A percentile compares a stretch with the other conserved stretches of the same genome.
These are phyloP conservation scores for Noctua comes DNA, from an alignment of 2,888 invertebrate genomes.

Conservation along the genomic window DNA sequence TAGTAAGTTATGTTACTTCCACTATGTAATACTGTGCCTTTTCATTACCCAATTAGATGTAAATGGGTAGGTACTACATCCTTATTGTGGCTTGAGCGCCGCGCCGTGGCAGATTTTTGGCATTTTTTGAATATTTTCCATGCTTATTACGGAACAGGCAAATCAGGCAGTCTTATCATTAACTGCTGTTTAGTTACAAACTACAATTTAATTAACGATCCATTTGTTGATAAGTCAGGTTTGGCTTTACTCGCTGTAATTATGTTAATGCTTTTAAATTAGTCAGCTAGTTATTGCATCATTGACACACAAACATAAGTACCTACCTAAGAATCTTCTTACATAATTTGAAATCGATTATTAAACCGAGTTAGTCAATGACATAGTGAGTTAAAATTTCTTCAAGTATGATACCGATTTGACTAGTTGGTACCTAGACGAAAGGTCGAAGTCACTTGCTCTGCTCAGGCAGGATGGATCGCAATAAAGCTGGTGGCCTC, in stretches of 20 bases:
- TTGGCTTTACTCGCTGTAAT: not conserved
- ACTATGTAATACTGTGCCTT: not conserved
- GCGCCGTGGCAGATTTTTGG: not conserved
- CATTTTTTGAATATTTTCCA: not conserved
- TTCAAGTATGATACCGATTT: slow-evolving; percentile 6
- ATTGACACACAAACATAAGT: slow-evolving; percentile 6
- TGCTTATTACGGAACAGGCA: not conserved
- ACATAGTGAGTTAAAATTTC: slow-evolving; percentile 8
- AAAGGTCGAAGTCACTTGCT: slow-evolving; percentile 3
- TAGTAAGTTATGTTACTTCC: not conserved
- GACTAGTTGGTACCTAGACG: not conserved
- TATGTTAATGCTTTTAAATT: slow-evolving; percentile 9
- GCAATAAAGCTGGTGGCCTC: slow-evolving; percentile 11
- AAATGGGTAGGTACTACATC: not conserved
- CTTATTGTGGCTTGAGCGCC: not conserved
- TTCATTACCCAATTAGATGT: not conserved
- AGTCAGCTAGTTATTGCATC: slow-evolving; percentile 19
- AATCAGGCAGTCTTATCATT: not conserved
- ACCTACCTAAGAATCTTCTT: not conserved
- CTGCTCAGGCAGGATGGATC: not conserved
- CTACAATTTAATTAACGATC: not conserved
- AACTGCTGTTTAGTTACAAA: slow-evolving; percentile 2
- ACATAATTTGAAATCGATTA: slow-evolving; percentile 23
- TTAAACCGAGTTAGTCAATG: slow-evolving; percentile 16
- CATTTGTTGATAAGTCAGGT: slow-evolving; percentile 29